A percentile compares a stretch with the other conserved stretches of the same genome.
Conservation (phyloP, 2,797 vertebrate species). For the Bufotes viridis region DNA sequence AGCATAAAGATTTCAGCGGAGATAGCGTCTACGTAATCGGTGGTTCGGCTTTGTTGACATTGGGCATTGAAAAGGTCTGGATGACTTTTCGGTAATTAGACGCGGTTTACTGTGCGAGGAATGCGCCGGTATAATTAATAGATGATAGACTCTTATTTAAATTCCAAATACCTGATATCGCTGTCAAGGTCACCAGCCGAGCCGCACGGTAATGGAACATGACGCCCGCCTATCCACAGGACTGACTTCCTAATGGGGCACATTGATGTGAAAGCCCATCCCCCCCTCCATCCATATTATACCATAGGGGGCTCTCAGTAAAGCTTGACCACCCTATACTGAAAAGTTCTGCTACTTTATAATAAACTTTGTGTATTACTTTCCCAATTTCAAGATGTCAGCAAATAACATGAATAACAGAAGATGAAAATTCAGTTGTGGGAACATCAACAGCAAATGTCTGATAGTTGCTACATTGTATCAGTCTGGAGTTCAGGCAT, state of each 20-base stretch:
- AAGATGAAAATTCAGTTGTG: too few species aligned
- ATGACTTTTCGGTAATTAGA: conserved; percentile 42
- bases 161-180: not conserved
- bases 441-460: too few species aligned
- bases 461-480: too few species aligned
- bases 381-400: not conserved
- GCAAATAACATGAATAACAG: too few species aligned
- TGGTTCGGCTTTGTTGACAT: conserved; percentile 42
- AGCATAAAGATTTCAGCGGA: not conserved
- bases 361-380: not conserved
- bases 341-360: not conserved
- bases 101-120: not conserved
- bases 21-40: not conserved
- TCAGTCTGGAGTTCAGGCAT: too few species aligned
- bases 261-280: not conserved
- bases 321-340: not conserved
- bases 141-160: not conserved
- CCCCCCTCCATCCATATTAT: not conserved
- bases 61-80: conserved; percentile 18
- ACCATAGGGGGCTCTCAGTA: not conserved
- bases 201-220: not conserved
- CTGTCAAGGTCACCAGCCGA: conserved; percentile 17
- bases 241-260: not conserved
- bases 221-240: not conserved
- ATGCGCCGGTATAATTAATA: not conserved